Conservation (phyloP, 1,140 invertebrate genomes). For the Leptinotarsa undecemlineata region DNA sequence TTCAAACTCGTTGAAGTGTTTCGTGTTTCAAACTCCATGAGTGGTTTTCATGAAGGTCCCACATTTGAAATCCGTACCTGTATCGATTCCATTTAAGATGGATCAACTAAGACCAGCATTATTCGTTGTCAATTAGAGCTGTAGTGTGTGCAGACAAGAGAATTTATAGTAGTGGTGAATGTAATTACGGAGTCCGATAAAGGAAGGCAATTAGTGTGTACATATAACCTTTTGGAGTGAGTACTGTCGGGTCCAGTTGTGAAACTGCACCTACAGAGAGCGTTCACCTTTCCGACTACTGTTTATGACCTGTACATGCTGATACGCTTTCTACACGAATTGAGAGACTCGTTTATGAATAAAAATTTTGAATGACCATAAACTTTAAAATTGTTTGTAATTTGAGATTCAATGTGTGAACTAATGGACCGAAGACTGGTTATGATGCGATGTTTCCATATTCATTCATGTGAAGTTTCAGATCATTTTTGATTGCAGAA, state of each 20-base stretch:
- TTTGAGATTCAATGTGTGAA: no score
- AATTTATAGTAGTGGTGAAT: conserved; percentile 6
- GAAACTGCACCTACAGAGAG: conserved; percentile 1
- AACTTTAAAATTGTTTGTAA: no score
- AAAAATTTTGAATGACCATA: no score
- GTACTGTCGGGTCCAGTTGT: conserved; percentile 1
- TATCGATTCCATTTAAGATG: no score
- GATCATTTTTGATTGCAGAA: no score
- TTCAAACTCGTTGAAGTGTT: no score
- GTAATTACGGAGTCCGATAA: conserved; percentile 5
- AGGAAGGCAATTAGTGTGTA: background rate
- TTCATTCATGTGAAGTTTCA: no score
- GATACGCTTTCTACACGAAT: background rate
- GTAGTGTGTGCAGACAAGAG: background rate
- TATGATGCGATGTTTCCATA: no score
- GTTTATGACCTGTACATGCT: background rate
- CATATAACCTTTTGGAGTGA: background rate
- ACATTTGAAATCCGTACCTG: no score
- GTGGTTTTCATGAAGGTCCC: background rate
- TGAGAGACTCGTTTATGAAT: background rate
- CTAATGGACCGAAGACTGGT: no score
- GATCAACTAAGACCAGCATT: background rate
- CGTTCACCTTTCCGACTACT: background rate
- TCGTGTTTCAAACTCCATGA: no score
- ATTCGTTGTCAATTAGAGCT: background rate